Evolutionary conservation across 2,888 invertebrate species (phyloP).

Genomic region (Microplitis manilae): DNA sequence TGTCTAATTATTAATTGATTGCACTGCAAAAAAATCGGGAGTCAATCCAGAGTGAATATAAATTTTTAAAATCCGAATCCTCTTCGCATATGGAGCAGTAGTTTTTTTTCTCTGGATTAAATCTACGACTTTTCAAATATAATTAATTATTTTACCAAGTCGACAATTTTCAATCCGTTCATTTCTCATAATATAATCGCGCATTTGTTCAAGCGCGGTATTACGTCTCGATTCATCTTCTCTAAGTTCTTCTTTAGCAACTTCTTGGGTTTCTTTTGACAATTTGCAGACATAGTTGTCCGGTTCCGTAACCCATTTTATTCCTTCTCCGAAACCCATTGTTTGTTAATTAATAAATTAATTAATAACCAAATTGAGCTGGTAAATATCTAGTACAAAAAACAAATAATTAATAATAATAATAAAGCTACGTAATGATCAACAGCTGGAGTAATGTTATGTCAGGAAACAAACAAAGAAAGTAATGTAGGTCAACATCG

Average conservation of each 20-base stretch:
- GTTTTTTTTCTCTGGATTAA: neutral
- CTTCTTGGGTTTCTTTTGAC: slow-evolving; percentile 75
- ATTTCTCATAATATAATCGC: slow-evolving; percentile 82
- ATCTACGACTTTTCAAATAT: neutral
- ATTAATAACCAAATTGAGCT: neutral
- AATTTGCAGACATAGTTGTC: slow-evolving; percentile 79
- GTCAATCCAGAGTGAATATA: too few relatives aligned
- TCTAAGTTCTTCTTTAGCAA: slow-evolving; percentile 80
- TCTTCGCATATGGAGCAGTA: too few relatives aligned
- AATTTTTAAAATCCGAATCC: too few relatives aligned
- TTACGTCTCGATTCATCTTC: slow-evolving; percentile 79
- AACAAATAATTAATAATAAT: neutral
- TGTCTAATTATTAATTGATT: too few relatives aligned
- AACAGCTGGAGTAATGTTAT: neutral
- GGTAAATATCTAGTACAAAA: neutral
- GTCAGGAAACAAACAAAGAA: slow-evolving; percentile 16
- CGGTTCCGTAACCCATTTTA: slow-evolving; percentile 75
- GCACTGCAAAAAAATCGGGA: too few relatives aligned
- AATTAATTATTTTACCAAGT: slow-evolving; percentile 74
- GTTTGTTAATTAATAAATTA: neutral
- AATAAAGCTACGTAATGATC: too few relatives aligned
- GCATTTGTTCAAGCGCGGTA: slow-evolving; percentile 78
- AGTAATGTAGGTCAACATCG: slow-evolving; percentile 27
- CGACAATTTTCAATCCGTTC: slow-evolving; percentile 80
- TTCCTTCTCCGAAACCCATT: slow-evolving; percentile 53